Percentiles rank a stretch among this genome's conserved stretches.
Conservation (phyloP, 1,140 invertebrate genomes). For the Pseudomyrmex gracilis region DNA sequence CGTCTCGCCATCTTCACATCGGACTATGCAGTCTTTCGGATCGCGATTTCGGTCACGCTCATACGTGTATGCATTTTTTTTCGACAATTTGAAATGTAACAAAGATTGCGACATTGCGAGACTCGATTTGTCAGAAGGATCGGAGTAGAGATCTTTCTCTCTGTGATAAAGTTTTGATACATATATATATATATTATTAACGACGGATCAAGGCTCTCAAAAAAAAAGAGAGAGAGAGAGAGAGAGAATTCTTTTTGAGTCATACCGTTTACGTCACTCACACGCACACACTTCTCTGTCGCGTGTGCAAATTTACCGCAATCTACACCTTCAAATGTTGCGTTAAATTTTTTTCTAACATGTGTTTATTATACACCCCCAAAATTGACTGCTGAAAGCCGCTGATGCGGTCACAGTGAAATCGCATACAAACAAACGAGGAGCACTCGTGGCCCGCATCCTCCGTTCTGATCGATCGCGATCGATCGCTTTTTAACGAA, state of each 20-base stretch:
- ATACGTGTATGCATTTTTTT: not conserved
- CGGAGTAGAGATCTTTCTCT: too few relatives aligned
- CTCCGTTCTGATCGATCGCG: slow-evolving; percentile 1
- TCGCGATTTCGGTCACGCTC: not conserved
- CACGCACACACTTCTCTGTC: not conserved
- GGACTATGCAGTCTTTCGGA: slow-evolving; percentile 2
- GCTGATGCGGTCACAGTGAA: not conserved
- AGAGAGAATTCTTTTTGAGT: too few relatives aligned
- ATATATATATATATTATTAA: too few relatives aligned
- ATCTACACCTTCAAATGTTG: not conserved
- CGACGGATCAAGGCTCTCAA: too few relatives aligned
- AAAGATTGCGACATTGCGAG: not conserved
- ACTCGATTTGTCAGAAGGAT: too few relatives aligned
- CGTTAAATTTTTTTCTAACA: not conserved
- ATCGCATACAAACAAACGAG: not conserved
- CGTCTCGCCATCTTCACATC: slow-evolving; percentile 18
- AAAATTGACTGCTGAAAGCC: not conserved
- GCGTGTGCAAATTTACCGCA: not conserved
- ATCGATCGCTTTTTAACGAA: slow-evolving; percentile 35
- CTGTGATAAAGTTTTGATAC: too few relatives aligned
- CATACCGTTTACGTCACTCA: too few relatives aligned
- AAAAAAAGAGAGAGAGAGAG: too few relatives aligned
- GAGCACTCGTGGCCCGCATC: too few relatives aligned
- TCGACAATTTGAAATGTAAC: not conserved
- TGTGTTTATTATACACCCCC: not conserved